phyloP scores from a whole-genome alignment of 2,888 invertebrate species.

The Drosophila anomelani region DNA sequence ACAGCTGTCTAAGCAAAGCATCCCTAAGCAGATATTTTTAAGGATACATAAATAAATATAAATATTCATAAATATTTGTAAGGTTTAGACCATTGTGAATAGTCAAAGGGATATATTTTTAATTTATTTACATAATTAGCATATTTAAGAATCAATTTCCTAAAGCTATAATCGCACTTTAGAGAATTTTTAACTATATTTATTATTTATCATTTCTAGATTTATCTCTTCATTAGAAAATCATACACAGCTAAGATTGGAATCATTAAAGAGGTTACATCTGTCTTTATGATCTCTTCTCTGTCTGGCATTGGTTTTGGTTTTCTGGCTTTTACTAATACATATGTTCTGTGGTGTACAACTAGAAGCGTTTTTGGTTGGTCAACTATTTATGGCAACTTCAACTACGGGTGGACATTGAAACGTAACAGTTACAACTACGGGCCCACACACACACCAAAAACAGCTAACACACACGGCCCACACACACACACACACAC shows the following conservation, averaged over 20 bases:
- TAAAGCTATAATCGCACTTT: not conserved
- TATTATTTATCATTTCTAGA: not conserved
- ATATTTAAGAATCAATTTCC: not conserved
- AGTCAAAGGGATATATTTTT: no score
- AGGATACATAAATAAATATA: no score
- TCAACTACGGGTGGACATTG: constrained; percentile 73
- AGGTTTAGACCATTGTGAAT: no score
- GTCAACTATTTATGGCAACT: constrained; percentile 66
- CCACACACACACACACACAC: constrained; percentile 15
- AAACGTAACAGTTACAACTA: constrained; percentile 71
- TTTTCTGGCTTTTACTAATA: not conserved
- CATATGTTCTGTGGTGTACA: constrained; percentile 31
- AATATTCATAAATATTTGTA: no score
- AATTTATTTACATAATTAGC: no score
- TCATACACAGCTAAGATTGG: not conserved
- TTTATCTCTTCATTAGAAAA: not conserved
- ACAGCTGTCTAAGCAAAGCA: no score
- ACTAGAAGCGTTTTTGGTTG: constrained; percentile 66
- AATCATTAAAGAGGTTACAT: not conserved
- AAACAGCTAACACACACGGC: constrained; percentile 28
- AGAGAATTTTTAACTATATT: not conserved
- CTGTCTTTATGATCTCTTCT: constrained; percentile 7
- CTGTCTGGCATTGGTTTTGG: constrained; percentile 1
- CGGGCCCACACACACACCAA: constrained; percentile 55
- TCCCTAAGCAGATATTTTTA: no score